Evolutionary conservation across 2,797 vertebrate species (phyloP), one percentile per base, ranked within the genome.

Genomic region (Amblyraja radiata): DNA sequence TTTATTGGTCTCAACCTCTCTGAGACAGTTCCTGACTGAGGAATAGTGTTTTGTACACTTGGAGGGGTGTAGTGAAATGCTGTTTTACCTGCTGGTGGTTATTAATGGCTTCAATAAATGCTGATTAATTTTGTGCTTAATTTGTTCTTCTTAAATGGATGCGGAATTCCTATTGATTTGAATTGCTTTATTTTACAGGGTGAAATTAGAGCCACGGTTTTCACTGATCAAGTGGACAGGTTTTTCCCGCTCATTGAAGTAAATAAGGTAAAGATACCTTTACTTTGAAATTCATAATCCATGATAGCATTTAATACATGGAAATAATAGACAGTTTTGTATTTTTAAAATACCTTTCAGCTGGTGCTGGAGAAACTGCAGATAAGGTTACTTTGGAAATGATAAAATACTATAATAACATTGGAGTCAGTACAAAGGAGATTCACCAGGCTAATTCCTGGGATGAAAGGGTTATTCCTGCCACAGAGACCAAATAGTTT

Each of bases 161-260:
- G 93, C 79, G 90, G 32, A n/a, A 1, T 90, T 93, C 81, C 0
- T 7, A 93, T 93, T 94, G 93, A 23, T 58, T 80, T 93, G 77
- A 16, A 94, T 93, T 93, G 68, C 54, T 94, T 93, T 95, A 0
- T 88, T 95, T 95, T 95, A 65, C 95, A 99, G 99, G 99, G 98
- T 71, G 99, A 99, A 95, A 99, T 99, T 94, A 96, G 98, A 96
- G 97, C 98, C 83, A 98, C 99, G 23, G 98, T 97, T 93, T 99
- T 99, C 95, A 99, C 98, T 93, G 97, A 99, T 93, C 98, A 99
- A 95, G 99, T 97, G 95, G 99, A 99, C 96, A 99, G 99, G 95
- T 99, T 98, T 96, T 99, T 95, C 95, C 95, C 96, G 13, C 96
- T 99, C 16, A 95, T 99, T 76, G 98, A 99, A 94, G 95, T 97